Conservation (phyloP, 2,888 invertebrate genomes). For the Microdon myrmicae region DNA sequence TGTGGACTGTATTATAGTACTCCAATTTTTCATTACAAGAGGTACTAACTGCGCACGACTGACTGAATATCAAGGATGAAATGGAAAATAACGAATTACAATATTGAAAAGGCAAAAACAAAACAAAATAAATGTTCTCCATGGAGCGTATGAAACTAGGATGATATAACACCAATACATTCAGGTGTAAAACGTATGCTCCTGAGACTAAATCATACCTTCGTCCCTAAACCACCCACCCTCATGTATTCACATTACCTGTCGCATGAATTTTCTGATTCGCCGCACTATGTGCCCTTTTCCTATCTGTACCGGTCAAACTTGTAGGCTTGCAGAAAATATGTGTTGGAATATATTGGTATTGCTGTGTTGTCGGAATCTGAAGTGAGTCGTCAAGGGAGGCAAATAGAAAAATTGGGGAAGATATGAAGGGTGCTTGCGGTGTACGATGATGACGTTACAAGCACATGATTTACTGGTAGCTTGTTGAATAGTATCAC, state of each 20-base stretch:
- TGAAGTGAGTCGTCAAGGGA: too few species aligned
- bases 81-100: slow-evolving; percentile 13
- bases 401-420: too few species aligned
- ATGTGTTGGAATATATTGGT: too few species aligned
- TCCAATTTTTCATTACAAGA: background rate
- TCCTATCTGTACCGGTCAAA: too few species aligned
- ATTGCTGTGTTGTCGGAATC: too few species aligned
- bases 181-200: slow-evolving; percentile 46
- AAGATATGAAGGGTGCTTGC: background rate
- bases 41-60: slow-evolving; percentile 14
- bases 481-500: slow-evolving; percentile 48
- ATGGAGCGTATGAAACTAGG: slow-evolving; percentile 44
- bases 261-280: slow-evolving; percentile 36
- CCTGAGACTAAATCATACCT: slow-evolving; percentile 13
- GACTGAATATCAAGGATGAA: slow-evolving; percentile 33
- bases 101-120: slow-evolving; percentile 7
- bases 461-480: slow-evolving; percentile 43
- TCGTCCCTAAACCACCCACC: slow-evolving; percentile 8
- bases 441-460: slow-evolving; percentile 11
- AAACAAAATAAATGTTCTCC: slow-evolving; percentile 27
- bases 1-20: too few species aligned
- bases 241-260: slow-evolving; percentile 33
- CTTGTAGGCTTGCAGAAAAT: too few species aligned
- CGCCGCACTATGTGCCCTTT: slow-evolving; percentile 36
- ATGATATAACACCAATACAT: slow-evolving; percentile 48